Conservation (phyloP, 1,140 invertebrate species). For the Bathynomus jamesi region DNA sequence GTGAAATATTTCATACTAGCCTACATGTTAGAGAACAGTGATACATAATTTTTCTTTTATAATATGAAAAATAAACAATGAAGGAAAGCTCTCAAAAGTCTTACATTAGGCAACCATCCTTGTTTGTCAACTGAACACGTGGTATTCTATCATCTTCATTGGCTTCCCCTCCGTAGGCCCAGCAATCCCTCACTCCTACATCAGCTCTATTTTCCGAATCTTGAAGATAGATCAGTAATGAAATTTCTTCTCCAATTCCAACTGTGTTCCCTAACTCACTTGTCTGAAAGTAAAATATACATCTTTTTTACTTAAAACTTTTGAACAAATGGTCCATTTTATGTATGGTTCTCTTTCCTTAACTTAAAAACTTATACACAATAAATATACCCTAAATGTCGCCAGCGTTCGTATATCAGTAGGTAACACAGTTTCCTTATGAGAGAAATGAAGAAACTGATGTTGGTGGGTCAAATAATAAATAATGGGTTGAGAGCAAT, state of each 20-base stretch:
- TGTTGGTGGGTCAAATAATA: too few relatives aligned
- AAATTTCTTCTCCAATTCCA: constrained; percentile 54
- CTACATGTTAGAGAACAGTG: too few relatives aligned
- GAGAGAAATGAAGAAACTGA: too few relatives aligned
- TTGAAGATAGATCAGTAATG: constrained; percentile 59
- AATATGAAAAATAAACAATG: neutral
- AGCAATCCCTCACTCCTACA: constrained; percentile 60
- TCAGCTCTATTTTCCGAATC: constrained; percentile 56
- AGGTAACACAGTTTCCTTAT: too few relatives aligned
- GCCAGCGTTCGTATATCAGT: too few relatives aligned
- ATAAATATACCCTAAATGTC: too few relatives aligned
- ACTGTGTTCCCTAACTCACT: constrained; percentile 24
- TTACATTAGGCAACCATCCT: constrained; percentile 58
- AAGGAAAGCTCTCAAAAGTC: constrained; percentile 18
- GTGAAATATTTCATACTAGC: too few relatives aligned
- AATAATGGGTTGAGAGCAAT: too few relatives aligned
- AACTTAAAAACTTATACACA: neutral
- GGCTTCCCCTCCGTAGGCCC: constrained; percentile 60
- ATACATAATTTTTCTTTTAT: too few relatives aligned
- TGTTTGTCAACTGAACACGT: constrained; percentile 56
- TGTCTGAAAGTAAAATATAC: constrained; percentile 8
- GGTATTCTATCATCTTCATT: constrained; percentile 54
- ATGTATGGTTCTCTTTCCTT: neutral
- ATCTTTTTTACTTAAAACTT: too few relatives aligned
- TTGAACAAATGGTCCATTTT: too few relatives aligned